phyloP scores from a whole-genome alignment of 2,113 vertebrate species.

The Oreochromis niloticus region DNA sequence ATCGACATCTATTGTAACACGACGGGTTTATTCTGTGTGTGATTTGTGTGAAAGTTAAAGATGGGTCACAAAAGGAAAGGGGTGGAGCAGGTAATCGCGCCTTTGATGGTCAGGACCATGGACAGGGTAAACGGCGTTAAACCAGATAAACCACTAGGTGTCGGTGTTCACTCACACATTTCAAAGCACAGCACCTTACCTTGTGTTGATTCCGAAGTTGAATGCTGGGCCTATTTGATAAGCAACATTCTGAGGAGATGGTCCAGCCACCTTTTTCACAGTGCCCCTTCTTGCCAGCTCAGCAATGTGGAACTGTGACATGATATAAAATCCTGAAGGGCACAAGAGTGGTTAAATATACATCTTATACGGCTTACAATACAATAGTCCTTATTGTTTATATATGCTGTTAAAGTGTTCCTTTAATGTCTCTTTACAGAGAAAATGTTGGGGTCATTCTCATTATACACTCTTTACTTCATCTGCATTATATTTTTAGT shows the following conservation, averaged over 20 bases:
- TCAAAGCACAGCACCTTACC: constrained; percentile 53
- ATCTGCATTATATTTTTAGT: neutral
- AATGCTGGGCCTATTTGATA: constrained; percentile 79
- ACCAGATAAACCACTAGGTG: constrained; percentile 45
- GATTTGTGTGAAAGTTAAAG: neutral
- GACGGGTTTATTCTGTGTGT: neutral
- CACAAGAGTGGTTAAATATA: neutral
- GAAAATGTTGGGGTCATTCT: neutral
- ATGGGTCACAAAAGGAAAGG: neutral
- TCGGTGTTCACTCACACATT: constrained; percentile 20
- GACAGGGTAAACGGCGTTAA: constrained; percentile 58
- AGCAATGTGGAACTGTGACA: constrained; percentile 87
- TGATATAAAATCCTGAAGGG: constrained; percentile 82
- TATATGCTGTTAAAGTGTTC: neutral
- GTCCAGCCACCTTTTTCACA: constrained; percentile 76
- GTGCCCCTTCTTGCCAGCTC: constrained; percentile 80
- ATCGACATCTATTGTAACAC: neutral
- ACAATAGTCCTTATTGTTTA: neutral
- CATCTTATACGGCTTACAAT: neutral
- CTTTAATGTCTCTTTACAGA: neutral
- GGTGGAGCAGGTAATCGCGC: neutral
- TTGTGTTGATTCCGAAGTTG: constrained; percentile 86
- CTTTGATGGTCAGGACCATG: constrained; percentile 74
- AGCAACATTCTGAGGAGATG: constrained; percentile 76
- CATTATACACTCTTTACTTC: neutral